Conservation (phyloP, 2,888 invertebrate genomes). For the Corythucha ciliata region DNA sequence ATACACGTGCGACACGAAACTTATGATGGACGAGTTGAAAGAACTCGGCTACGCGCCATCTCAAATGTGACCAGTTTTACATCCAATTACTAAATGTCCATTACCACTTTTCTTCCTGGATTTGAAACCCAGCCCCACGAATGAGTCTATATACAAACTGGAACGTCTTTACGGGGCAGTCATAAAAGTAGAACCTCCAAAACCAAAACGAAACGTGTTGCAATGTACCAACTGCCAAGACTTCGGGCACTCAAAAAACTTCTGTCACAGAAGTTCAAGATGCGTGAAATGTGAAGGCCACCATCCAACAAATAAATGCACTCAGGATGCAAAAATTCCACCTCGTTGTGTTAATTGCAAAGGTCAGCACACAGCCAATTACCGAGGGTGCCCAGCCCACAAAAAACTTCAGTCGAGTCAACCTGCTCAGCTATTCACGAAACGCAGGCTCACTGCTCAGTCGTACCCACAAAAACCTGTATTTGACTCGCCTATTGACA, state of each 20-base stretch:
- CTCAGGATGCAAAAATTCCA: neutral
- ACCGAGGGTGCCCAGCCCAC: slow-evolving; percentile 10
- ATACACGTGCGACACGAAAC: neutral
- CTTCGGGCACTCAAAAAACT: slow-evolving; percentile 10
- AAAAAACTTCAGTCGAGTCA: neutral
- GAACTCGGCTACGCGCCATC: neutral
- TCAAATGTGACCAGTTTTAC: neutral
- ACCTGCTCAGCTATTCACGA: too few species aligned
- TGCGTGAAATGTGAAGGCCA: slow-evolving; percentile 12
- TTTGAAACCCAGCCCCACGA: neutral
- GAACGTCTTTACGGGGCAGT: neutral
- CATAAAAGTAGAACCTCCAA: slow-evolving; percentile 7
- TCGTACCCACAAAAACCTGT: too few species aligned
- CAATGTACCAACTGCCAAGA: slow-evolving; percentile 10
- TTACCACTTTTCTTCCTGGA: neutral
- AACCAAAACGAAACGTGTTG: neutral
- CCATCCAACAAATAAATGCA: neutral
- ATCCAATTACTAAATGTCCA: neutral
- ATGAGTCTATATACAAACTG: neutral
- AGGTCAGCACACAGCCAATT: slow-evolving; percentile 3
- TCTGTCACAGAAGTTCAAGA: neutral
- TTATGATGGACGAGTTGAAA: neutral
- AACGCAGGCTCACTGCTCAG: too few species aligned
- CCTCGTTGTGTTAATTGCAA: slow-evolving; percentile 7
- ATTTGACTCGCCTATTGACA: too few species aligned